These are phyloP conservation scores for Laothoe populi DNA, from an alignment of 2,888 invertebrate species.

Conservation along the genomic window DNA sequence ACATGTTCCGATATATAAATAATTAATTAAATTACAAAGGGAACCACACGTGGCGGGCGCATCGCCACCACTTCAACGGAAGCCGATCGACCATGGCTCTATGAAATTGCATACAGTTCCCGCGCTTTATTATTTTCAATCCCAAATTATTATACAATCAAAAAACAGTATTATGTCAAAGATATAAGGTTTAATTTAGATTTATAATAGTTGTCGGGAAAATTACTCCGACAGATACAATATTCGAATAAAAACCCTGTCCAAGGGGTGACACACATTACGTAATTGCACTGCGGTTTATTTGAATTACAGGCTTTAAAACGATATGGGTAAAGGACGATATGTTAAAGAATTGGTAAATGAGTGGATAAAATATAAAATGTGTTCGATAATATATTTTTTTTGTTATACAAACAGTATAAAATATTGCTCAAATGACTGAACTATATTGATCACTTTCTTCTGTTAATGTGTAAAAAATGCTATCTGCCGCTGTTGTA, in stretches of 20 bases:
- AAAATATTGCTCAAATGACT: no score
- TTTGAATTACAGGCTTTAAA: conserved; percentile 23
- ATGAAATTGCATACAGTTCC: conserved; percentile 54
- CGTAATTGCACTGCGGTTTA: conserved; percentile 52
- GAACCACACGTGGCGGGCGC: conserved; percentile 70
- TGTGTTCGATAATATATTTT: neutral
- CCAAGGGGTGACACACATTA: conserved; percentile 65
- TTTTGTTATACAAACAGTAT: no score
- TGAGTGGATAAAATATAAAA: neutral
- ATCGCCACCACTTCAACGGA: conserved; percentile 64
- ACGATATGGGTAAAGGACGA: conserved; percentile 23
- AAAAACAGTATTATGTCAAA: neutral
- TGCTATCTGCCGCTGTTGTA: no score
- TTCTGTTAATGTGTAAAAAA: no score
- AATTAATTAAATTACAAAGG: conserved; percentile 76
- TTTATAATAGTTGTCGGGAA: neutral
- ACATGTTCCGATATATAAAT: conserved; percentile 20
- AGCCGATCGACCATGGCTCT: conserved; percentile 64
- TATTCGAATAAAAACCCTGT: conserved; percentile 52
- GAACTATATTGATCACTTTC: no score
- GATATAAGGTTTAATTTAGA: neutral
- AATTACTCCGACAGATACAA: conserved; percentile 43
- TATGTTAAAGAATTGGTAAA: conserved; percentile 9
- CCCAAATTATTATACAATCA: neutral
- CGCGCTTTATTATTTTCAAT: conserved; percentile 23